A percentile compares a stretch with the other conserved stretches of the same genome.
These are phyloP conservation scores for Netelia inedita DNA, from an alignment of 2,888 invertebrate genomes.

Conservation along the genomic window DNA sequence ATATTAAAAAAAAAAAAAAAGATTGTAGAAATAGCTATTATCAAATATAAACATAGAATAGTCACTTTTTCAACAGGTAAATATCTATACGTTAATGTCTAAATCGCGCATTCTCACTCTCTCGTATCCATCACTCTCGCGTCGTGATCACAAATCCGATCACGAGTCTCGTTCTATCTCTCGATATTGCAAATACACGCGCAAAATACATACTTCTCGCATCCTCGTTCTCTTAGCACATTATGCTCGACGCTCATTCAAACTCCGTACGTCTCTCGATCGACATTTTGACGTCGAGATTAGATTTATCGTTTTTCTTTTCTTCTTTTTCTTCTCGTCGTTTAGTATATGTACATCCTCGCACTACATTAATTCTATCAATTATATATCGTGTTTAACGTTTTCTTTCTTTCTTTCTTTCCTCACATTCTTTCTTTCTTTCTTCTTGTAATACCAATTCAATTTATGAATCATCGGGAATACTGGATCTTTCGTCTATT, in stretches of 20 bases:
- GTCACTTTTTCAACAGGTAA: slow-evolving; percentile 81
- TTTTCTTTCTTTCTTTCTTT: slow-evolving; percentile 36
- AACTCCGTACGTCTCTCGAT: slow-evolving; percentile 65
- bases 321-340: slow-evolving; percentile 39
- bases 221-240: slow-evolving; percentile 66
- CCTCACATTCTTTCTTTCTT: slow-evolving; percentile 4
- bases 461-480: slow-evolving; percentile 73
- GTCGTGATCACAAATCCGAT: slow-evolving; percentile 64
- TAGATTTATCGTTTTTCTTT: slow-evolving; percentile 72
- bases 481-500: slow-evolving; percentile 76
- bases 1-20: slow-evolving; percentile 73
- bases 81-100: slow-evolving; percentile 78
- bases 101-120: slow-evolving; percentile 72
- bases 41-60: slow-evolving; percentile 83
- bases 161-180: slow-evolving; percentile 60
- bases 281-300: slow-evolving; percentile 67
- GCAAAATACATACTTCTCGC: slow-evolving; percentile 70
- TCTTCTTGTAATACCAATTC: slow-evolving; percentile 76
- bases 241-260: slow-evolving; percentile 66
- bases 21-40: slow-evolving; percentile 80
- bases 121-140: slow-evolving; percentile 70
- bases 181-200: slow-evolving; percentile 67
- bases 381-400: slow-evolving; percentile 56
- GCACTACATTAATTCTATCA: slow-evolving; percentile 55
- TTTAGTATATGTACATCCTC: slow-evolving; percentile 61